These are phyloP conservation scores for Cerastis rubricosa DNA, from an alignment of 2,888 invertebrate species.

Conservation along the genomic window DNA sequence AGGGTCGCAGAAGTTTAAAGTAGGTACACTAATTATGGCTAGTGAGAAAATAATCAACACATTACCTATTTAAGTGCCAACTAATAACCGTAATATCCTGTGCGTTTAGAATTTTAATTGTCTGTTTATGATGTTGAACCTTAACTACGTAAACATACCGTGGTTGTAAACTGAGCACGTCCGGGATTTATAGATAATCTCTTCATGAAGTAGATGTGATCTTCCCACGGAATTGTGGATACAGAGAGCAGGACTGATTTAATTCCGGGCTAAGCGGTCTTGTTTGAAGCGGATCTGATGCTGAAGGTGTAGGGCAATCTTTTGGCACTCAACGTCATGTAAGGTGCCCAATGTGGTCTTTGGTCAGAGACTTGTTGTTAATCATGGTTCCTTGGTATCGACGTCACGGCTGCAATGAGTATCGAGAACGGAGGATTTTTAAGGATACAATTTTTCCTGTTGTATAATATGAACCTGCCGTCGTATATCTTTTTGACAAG, in stretches of 20 bases:
- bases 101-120: constrained; percentile 49
- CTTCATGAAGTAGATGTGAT: constrained; percentile 30
- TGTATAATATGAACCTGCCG: neutral
- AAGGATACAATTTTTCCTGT: no score
- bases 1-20: constrained; percentile 31
- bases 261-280: constrained; percentile 10
- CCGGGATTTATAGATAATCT: constrained; percentile 57
- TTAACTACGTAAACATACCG: constrained; percentile 18
- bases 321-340: neutral
- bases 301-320: neutral
- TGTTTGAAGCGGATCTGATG: constrained; percentile 19
- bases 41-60: constrained; percentile 36
- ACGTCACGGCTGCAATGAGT: no score
- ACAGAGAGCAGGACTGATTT: constrained; percentile 18
- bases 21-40: neutral
- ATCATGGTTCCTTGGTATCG: neutral
- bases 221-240: constrained; percentile 45
- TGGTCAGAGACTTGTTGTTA: neutral
- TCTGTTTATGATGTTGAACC: constrained; percentile 36
- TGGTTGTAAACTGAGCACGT: constrained; percentile 46
- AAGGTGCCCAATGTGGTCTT: neutral
- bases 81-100: constrained; percentile 51
- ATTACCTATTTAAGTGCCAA: constrained; percentile 50
- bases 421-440: neutral
- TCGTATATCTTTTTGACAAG: neutral